Evolutionary conservation across 2,888 invertebrate species (phyloP).

Genomic region (Ormyrus rosae): DNA sequence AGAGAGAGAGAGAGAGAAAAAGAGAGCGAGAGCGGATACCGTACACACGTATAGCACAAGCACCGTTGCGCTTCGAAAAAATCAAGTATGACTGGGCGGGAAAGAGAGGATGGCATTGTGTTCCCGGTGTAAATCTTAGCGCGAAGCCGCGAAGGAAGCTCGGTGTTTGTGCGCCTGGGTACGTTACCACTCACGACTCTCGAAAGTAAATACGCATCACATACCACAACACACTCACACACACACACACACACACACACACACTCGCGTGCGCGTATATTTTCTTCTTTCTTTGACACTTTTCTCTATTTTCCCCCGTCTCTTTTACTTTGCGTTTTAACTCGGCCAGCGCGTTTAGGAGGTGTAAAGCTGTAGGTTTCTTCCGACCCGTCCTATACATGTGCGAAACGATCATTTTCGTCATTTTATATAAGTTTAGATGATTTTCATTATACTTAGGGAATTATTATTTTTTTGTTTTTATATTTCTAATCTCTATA

Average conservation of each 20-base stretch:
- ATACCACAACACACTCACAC: no score
- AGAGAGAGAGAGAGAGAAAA: slow-evolving; percentile 37
- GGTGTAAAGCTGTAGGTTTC: slow-evolving; percentile 43
- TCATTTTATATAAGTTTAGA: slow-evolving; percentile 70
- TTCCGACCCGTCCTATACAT: slow-evolving; percentile 55
- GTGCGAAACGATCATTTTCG: slow-evolving; percentile 57
- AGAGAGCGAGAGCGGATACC: not conserved
- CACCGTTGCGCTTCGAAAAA: no score
- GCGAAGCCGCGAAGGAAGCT: no score
- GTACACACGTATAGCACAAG: no score
- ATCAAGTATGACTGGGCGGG: no score
- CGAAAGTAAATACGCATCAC: no score
- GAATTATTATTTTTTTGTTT: slow-evolving; percentile 67
- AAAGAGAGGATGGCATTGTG: no score
- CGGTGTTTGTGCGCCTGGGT: no score
- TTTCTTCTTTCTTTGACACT: slow-evolving; percentile 3
- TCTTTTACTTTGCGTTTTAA: not conserved
- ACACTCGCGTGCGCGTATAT: not conserved
- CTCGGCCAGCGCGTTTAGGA: slow-evolving; percentile 23
- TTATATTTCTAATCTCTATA: slow-evolving; percentile 73
- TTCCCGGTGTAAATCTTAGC: no score
- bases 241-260: no score
- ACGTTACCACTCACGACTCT: no score
- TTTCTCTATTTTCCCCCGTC: not conserved
- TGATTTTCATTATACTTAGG: slow-evolving; percentile 66